phyloP scores from a whole-genome alignment of 2,888 invertebrate genomes.

The Aphidoletes aphidimyza region DNA sequence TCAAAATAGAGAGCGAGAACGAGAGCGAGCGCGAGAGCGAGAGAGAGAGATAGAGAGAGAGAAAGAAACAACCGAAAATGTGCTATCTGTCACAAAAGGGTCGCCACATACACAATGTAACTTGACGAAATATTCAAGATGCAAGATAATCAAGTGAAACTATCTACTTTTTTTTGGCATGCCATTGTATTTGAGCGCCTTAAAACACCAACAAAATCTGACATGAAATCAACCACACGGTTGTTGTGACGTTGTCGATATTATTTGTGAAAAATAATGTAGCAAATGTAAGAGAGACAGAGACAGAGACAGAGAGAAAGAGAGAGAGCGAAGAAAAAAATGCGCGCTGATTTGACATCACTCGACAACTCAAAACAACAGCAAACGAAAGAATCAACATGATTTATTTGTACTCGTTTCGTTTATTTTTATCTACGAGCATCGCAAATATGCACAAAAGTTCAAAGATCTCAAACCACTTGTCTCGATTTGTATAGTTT shows the following conservation, averaged over 20 bases:
- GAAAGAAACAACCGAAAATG: too few species aligned
- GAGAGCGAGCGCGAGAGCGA: too few species aligned
- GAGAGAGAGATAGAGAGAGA: too few species aligned
- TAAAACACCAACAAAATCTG: not conserved
- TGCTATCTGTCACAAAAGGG: not conserved
- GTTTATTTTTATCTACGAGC: not conserved
- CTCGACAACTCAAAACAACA: not conserved
- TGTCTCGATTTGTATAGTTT: not conserved
- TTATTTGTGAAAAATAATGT: constrained; percentile 20
- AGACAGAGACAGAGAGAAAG: not conserved
- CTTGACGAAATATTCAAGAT: not conserved
- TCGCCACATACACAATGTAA: not conserved
- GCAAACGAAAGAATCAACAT: constrained; percentile 1
- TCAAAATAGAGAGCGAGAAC: not conserved
- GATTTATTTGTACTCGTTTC: constrained; percentile 22
- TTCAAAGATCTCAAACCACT: constrained; percentile 31
- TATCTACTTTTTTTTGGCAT: not conserved
- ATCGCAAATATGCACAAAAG: not conserved
- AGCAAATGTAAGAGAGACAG: not conserved
- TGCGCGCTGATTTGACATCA: too few species aligned
- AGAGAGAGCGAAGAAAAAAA: not conserved
- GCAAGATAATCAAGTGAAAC: constrained; percentile 12
- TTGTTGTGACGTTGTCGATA: not conserved
- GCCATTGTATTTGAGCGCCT: not conserved
- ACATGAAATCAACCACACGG: constrained; percentile 16